Conservation (phyloP, 2,888 invertebrate genomes). For the Pachydiplax longipennis region DNA sequence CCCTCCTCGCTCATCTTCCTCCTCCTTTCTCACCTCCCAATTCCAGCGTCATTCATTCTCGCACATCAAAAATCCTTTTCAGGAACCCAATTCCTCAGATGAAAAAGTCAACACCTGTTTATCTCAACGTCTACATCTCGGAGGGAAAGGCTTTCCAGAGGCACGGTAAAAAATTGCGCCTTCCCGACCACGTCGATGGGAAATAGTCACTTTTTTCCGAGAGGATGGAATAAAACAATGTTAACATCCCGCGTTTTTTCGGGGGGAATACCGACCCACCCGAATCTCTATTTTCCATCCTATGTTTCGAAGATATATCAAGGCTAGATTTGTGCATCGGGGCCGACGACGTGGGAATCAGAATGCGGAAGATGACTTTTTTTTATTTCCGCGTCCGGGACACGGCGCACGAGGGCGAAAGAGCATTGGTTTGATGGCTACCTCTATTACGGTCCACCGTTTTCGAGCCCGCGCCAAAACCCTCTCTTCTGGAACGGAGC, state of each 20-base stretch:
- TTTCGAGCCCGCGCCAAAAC: background rate
- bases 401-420: background rate
- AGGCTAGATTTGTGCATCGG: conserved; percentile 25
- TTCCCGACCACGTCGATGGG: background rate
- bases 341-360: background rate
- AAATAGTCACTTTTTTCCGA: background rate
- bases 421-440: conserved; percentile 24
- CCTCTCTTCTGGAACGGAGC: conserved; percentile 20
- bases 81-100: conserved; percentile 36
- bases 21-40: background rate
- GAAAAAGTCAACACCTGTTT: conserved; percentile 42
- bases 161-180: background rate
- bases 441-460: background rate
- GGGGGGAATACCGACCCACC: too few species aligned
- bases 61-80: conserved; percentile 18
- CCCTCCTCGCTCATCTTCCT: background rate
- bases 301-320: background rate
- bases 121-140: conserved; percentile 12
- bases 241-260: background rate
- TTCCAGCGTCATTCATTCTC: background rate
- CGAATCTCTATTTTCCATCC: background rate
- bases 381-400: background rate
- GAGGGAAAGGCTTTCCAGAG: background rate
- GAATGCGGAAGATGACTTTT: background rate
- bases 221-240: background rate